A percentile compares a stretch with the other conserved stretches of the same genome.
phyloP scores from a whole-genome alignment of 2,113 vertebrate genomes.

The Channa maculata region DNA sequence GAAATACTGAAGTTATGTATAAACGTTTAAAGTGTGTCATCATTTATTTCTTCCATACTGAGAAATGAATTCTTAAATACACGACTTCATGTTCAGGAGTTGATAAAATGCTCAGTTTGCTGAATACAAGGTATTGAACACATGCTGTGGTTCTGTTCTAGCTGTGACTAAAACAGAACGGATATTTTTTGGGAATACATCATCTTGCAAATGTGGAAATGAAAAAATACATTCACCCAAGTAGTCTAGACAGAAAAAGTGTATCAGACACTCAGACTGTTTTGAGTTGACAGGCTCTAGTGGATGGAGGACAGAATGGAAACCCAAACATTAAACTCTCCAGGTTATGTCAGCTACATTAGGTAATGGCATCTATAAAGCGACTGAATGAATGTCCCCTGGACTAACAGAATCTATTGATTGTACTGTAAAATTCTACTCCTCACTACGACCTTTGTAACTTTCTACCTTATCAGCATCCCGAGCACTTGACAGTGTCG shows the following conservation, averaged over 20 bases:
- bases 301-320: constrained; percentile 68
- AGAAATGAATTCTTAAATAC: no score
- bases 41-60: no score
- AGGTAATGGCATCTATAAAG: constrained; percentile 47
- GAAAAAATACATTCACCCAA: constrained; percentile 11
- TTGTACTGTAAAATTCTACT: no score
- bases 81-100: background rate
- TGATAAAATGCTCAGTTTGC: background rate
- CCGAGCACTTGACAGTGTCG: no score
- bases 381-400: background rate
- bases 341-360: constrained; percentile 57
- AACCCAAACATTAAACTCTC: constrained; percentile 73
- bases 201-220: constrained; percentile 35
- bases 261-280: constrained; percentile 67
- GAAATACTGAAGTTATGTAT: no score
- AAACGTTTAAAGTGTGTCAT: no score
- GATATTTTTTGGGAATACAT: constrained; percentile 29
- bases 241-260: constrained; percentile 63
- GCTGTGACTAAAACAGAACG: constrained; percentile 43
- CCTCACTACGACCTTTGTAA: background rate
- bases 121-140: background rate
- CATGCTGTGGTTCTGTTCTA: constrained; percentile 1
- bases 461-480: background rate
- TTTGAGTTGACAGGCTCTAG: constrained; percentile 73
- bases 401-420: no score